Evolutionary conservation across 2,797 vertebrate species (phyloP), one percentile per base, ranked within the genome.

Genomic region (Amblyopsis hoosieri): DNA sequence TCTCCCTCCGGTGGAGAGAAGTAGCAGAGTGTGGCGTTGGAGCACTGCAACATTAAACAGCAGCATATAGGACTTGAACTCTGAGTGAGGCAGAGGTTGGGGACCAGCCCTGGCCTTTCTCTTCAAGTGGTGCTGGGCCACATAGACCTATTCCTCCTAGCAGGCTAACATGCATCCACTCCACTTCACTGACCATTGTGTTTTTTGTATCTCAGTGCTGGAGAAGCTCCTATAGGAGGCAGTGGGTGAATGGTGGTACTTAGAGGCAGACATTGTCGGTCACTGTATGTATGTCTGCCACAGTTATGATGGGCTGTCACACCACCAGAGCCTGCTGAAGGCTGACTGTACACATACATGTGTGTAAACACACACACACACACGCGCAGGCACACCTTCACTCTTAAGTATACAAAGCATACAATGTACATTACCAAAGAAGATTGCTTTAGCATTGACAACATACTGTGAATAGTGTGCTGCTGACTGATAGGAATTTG

Each of bases 1-100:
- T 71, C 78, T 65, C 62, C 62, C 69, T 79, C 64, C 64, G 60
- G 68, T 54, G 42, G 66, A 79, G 62, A 12, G 17, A 45, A 52
- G 12, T 15, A 49, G 51, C 31, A 23, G 60, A 37, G 14, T 51
- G n/a, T 51, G 49, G 15, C 4, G 5, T 37, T 37, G 2, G 33
- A 37, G 33, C 5, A 37, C 33, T 37, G 8, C 8, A 54, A 31
- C 1, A 64, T 76, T 69, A 29, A 67, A 69, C 8, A 37, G 8
- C 33, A 51, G 14, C 2, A 14, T 51, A 11, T 1, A 14, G 14
- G 49, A 15, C n/a, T 15, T 50, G 14, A n/a, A 50, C 15, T 15
- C 13, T 17, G 7, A 15, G 14, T 13, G 2, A 14, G 23, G 23
- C 15, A 51, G 49, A 37, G 33, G 33, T 37, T 3, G 33, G 33